phyloP scores from a whole-genome alignment of 2,888 invertebrate genomes.

The Asteroscopus sphinx region DNA sequence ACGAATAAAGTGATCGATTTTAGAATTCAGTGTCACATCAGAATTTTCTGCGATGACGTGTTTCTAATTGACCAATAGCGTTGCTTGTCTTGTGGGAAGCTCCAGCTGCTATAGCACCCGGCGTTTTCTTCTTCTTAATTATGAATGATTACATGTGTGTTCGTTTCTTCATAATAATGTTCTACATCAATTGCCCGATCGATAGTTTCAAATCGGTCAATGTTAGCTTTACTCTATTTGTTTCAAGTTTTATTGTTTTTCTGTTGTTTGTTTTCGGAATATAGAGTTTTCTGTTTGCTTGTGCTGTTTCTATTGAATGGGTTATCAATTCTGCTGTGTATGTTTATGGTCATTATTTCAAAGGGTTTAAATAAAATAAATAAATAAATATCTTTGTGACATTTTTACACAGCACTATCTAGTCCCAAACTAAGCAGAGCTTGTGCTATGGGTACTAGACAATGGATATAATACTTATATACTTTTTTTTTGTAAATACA shows the following conservation, averaged over 20 bases:
- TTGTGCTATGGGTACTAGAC: too few species aligned
- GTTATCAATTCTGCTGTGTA: slow-evolving; percentile 24
- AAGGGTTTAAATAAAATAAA: slow-evolving; percentile 1
- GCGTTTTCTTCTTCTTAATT: slow-evolving; percentile 77
- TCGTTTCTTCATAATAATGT: slow-evolving; percentile 55
- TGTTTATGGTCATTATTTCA: slow-evolving; percentile 12
- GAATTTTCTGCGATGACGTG: slow-evolving; percentile 72
- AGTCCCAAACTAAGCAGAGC: too few species aligned
- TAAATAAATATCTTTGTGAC: too few species aligned
- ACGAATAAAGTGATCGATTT: slow-evolving; percentile 75
- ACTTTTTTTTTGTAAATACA: too few species aligned
- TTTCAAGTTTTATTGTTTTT: slow-evolving; percentile 50
- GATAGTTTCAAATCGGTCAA: slow-evolving; percentile 64
- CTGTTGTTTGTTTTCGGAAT: slow-evolving; percentile 43
- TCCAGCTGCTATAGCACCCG: slow-evolving; percentile 71
- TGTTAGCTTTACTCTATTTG: slow-evolving; percentile 58
- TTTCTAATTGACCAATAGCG: slow-evolving; percentile 71
- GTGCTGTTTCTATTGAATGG: slow-evolving; percentile 17
- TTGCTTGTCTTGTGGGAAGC: slow-evolving; percentile 66
- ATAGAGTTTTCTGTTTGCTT: slow-evolving; percentile 34
- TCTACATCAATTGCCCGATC: slow-evolving; percentile 62
- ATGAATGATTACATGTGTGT: slow-evolving; percentile 67
- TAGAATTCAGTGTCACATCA: slow-evolving; percentile 69
- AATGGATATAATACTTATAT: too few species aligned
- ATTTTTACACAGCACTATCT: too few species aligned